phyloP scores from a whole-genome alignment of 2,113 vertebrate species.

The Etia nguti region DNA sequence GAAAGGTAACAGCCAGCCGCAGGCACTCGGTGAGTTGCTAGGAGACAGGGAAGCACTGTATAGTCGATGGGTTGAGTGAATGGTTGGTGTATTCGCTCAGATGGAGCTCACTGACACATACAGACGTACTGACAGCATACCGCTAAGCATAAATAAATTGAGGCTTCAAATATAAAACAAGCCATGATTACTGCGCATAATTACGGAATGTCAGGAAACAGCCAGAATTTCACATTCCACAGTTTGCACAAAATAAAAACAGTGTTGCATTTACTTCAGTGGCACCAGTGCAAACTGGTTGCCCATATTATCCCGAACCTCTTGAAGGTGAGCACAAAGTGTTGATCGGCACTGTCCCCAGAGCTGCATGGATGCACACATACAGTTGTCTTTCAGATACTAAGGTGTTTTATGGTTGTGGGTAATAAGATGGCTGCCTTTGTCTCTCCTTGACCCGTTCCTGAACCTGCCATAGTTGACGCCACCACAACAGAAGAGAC shows the following conservation, averaged over 20 bases:
- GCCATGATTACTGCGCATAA: neutral
- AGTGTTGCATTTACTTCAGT: neutral
- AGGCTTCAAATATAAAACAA: neutral
- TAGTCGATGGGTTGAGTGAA: conserved; percentile 32
- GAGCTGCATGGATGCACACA: conserved; percentile 27
- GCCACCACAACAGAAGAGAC: conserved; percentile 13
- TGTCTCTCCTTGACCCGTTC: conserved; percentile 53
- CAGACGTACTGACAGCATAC: conserved; percentile 36
- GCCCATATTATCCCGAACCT: neutral
- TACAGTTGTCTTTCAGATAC: neutral
- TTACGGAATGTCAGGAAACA: neutral
- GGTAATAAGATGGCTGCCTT: conserved; percentile 51
- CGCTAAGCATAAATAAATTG: conserved; percentile 27
- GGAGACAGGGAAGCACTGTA: conserved; percentile 58
- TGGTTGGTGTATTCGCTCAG: conserved; percentile 40
- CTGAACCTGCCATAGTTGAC: conserved; percentile 53
- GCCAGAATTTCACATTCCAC: neutral
- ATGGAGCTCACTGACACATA: conserved; percentile 49
- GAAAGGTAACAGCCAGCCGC: conserved; percentile 67
- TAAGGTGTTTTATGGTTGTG: conserved; percentile 41
- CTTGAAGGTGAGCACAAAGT: neutral
- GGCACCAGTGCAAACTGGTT: neutral
- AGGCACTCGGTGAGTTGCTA: conserved; percentile 65
- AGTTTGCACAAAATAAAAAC: neutral
- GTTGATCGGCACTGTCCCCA: conserved; percentile 1